Evolutionary conservation across 2,888 invertebrate species (phyloP).

Genomic region (Parnassius glacialis): DNA sequence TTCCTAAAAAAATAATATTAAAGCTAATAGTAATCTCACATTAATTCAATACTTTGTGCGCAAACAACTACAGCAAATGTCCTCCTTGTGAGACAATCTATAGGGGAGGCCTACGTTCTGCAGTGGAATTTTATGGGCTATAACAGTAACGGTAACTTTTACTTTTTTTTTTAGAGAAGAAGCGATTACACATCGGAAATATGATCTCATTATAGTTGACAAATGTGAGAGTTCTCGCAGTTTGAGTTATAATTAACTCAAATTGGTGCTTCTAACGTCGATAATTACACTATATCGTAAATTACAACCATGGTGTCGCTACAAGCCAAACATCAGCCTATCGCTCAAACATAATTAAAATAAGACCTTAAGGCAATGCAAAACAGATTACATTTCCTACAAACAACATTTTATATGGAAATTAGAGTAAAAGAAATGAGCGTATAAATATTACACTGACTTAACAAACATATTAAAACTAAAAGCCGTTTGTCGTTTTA

Average conservation of each 20-base stretch:
- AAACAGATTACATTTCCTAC: slow-evolving; percentile 2
- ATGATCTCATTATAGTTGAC: slow-evolving; percentile 36
- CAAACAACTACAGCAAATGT: too few relatives aligned
- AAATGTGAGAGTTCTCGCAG: slow-evolving; percentile 42
- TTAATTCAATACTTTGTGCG: not conserved
- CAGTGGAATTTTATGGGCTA: too few relatives aligned
- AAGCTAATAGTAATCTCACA: too few relatives aligned
- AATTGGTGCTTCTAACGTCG: slow-evolving; percentile 31
- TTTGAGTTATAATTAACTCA: slow-evolving; percentile 34
- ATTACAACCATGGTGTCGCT: slow-evolving; percentile 29
- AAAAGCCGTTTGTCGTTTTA: slow-evolving; percentile 16
- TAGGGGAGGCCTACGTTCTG: too few relatives aligned
- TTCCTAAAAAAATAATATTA: too few relatives aligned
- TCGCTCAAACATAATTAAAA: not conserved
- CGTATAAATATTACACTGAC: slow-evolving; percentile 24
- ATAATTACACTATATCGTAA: slow-evolving; percentile 33
- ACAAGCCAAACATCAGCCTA: slow-evolving; percentile 11
- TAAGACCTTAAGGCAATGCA: not conserved
- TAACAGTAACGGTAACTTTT: not conserved
- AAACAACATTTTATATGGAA: not conserved
- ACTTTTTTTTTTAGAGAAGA: slow-evolving; percentile 20
- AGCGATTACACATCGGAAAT: slow-evolving; percentile 37
- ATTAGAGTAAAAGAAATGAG: slow-evolving; percentile 15
- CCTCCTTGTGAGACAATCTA: too few relatives aligned
- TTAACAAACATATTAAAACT: slow-evolving; percentile 19